phyloP scores from a whole-genome alignment of 2,888 invertebrate genomes.

The Pandemis corylana region DNA sequence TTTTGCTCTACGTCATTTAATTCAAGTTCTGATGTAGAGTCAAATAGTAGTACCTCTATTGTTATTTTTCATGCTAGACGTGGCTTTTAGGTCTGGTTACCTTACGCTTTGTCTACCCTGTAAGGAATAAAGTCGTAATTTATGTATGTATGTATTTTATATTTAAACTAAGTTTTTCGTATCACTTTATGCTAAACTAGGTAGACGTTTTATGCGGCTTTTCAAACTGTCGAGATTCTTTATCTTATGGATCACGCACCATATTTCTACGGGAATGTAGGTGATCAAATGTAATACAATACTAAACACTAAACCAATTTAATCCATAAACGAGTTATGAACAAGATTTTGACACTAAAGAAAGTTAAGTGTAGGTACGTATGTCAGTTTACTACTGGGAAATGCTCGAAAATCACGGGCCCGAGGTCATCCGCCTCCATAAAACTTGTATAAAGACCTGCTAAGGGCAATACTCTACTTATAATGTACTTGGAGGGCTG shows the following conservation, averaged over 20 bases:
- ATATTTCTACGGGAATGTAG: not conserved
- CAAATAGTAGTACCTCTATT: not conserved
- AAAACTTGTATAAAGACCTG: conserved; percentile 42
- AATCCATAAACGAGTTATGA: not conserved
- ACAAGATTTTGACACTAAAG: not conserved
- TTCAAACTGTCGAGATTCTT: not conserved
- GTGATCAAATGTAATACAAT: not conserved
- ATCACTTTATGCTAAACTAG: not conserved
- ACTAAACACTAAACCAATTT: not conserved
- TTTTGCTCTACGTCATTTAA: not conserved
- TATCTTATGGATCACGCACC: not conserved
- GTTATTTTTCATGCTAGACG: not conserved
- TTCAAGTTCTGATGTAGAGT: not conserved
- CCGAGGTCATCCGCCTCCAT: conserved; percentile 34
- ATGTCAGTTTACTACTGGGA: not conserved
- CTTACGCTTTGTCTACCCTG: no score
- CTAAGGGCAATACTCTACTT: conserved; percentile 58
- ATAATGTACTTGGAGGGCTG: conserved; percentile 55
- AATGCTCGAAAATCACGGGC: conserved; percentile 23
- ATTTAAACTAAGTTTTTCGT: not conserved
- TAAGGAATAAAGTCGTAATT: no score
- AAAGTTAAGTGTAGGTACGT: not conserved
- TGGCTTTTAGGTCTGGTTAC: no score
- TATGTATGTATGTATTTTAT: no score
- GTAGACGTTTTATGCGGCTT: not conserved